phyloP scores from a whole-genome alignment of 2,113 vertebrate species.

The Ardeotis arabs region DNA sequence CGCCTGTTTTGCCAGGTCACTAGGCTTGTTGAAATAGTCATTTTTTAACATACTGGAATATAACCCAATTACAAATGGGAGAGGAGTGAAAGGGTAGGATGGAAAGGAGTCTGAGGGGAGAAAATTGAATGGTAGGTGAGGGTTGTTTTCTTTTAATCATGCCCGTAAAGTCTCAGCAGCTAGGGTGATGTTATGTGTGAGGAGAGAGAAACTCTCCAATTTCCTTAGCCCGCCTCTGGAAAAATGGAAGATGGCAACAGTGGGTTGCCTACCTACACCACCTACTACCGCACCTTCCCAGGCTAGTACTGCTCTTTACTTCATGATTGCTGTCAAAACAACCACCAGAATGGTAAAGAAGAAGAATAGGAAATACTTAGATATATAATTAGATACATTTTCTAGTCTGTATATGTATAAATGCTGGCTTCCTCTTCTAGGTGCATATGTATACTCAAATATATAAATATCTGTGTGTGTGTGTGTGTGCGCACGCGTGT shows the following conservation, averaged over 20 bases:
- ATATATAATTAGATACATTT: background rate
- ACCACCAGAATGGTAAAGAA: background rate
- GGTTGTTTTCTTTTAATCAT: background rate
- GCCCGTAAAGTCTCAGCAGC: slow-evolving; percentile 9
- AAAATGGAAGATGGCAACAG: background rate
- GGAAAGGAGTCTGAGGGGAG: background rate
- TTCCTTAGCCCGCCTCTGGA: background rate
- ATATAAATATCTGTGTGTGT: background rate
- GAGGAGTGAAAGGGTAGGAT: background rate
- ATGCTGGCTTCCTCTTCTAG: background rate
- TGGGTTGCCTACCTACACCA: background rate
- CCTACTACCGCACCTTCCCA: background rate
- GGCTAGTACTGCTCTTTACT: background rate
- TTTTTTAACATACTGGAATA: slow-evolving; percentile 36
- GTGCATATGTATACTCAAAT: background rate
- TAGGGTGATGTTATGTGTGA: background rate
- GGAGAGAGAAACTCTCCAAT: background rate
- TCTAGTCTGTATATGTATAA: background rate
- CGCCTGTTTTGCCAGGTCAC: slow-evolving; percentile 21
- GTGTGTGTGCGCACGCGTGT: too few species aligned
- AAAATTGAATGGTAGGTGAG: background rate
- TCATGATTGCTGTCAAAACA: slow-evolving; percentile 12
- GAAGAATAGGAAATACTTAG: background rate
- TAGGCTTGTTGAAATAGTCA: slow-evolving; percentile 18
- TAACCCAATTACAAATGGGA: background rate